Base-by-base conservation (phyloP, 2,797 vertebrate genomes). In the Paratrypauchen microcephalus region DNA sequence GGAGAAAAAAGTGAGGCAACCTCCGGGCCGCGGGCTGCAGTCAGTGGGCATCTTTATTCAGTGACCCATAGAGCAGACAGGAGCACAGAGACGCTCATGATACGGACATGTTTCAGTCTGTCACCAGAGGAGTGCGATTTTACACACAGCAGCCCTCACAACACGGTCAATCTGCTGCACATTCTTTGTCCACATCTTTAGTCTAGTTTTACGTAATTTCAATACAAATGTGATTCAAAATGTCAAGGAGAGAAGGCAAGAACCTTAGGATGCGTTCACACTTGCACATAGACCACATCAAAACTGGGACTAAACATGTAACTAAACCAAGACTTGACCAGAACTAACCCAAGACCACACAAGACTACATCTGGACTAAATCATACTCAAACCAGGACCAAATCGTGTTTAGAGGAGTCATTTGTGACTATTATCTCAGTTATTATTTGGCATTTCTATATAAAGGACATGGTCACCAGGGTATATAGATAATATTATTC, bases 1-100 rank as follows among this genome's bases (percentile, higher is more conserved):
- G 81, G 87, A 89, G 84, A 85, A 82, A 79, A 84, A 86, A 91
- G 90, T 89, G 88, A 88, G 90, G 90, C 90, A 91, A 92, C 90
- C 87, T 93, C 92, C 86, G 87, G 86, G 87, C 86, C 91, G 82
- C 72, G 18, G 89, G 89, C 88, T 89, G 89, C 87, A 90, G 90
- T 92, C 90, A 89, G 82, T 87, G 87, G 91, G 86, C 88, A 89
- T 89, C 83, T 86, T 86, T 86, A 81, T 87, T 85, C 82, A 83
- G 39, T 92, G 86, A 87, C 88, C 89, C 81, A 85, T 86, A 86
- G 79, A 78, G 83, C 82, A 76, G 70, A 71, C 64, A 85, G 78
- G 70, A 55, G 23, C 23, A n/a, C 23, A 24, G 54, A 12, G 78
- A 23, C 80, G 63, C 77, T 73, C 77, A 82, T 80, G 79, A 86